These are phyloP conservation scores for Epinephelus moara DNA, from an alignment of 2,113 vertebrate genomes.

Conservation along the genomic window DNA sequence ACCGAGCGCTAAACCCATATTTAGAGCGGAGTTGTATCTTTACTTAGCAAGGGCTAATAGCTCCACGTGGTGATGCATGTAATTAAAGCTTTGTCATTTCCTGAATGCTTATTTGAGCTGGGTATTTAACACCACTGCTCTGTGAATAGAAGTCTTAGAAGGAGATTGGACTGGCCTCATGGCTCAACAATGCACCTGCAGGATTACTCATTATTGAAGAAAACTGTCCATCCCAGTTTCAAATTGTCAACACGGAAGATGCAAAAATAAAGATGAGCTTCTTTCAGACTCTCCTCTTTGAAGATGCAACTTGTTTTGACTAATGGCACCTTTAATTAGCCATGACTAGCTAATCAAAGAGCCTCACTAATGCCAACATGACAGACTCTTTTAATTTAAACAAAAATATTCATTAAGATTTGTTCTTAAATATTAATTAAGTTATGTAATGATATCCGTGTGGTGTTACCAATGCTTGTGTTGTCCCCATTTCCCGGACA, in stretches of 20 bases:
- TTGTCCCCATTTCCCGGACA: constrained; percentile 1
- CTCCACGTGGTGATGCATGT: constrained; percentile 55
- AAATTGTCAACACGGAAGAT: constrained; percentile 1
- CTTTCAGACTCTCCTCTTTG: constrained; percentile 7
- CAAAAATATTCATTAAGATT: neutral
- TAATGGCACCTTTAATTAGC: constrained; percentile 16
- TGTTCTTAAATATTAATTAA: neutral
- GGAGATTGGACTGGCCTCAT: constrained; percentile 11
- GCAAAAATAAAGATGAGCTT: constrained; percentile 20
- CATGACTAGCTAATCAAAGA: neutral
- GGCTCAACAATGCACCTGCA: constrained; percentile 51
- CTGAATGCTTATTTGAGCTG: constrained; percentile 50
- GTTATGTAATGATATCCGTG: neutral
- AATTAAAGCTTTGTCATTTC: constrained; percentile 70
- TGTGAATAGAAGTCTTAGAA: neutral
- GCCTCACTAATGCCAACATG: neutral
- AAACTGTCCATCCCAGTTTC: constrained; percentile 5
- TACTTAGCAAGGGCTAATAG: constrained; percentile 61
- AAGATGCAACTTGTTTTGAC: constrained; percentile 17
- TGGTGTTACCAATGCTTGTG: neutral
- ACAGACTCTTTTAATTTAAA: neutral
- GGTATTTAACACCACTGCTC: constrained; percentile 36
- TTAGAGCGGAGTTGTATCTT: constrained; percentile 65
- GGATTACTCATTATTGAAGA: constrained; percentile 14
- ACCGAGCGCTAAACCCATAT: constrained; percentile 47